These are phyloP conservation scores for Megaleporinus macrocephalus DNA, from an alignment of 2,113 vertebrate species.

Conservation along the genomic window DNA sequence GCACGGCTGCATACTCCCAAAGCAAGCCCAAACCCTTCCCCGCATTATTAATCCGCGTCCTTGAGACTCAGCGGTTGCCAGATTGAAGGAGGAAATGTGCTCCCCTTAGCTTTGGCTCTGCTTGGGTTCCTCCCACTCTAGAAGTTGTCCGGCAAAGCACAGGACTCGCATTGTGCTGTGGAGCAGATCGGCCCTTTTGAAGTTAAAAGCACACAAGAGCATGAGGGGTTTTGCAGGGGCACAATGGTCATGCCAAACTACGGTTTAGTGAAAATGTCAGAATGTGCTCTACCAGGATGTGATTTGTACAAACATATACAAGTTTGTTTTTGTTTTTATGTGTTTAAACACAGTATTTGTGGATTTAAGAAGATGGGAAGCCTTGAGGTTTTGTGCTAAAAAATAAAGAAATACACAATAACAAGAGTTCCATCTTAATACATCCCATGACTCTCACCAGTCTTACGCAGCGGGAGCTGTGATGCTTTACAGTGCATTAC, in stretches of 20 bases:
- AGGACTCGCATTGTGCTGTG: constrained; percentile 47
- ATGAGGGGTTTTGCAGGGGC: constrained; percentile 43
- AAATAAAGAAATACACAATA: background rate
- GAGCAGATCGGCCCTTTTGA: constrained; percentile 60
- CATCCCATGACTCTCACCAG: background rate
- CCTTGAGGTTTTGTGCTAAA: background rate
- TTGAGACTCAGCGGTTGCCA: constrained; percentile 55
- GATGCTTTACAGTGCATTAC: constrained; percentile 6
- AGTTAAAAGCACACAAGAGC: constrained; percentile 62
- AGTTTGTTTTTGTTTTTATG: background rate
- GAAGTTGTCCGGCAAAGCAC: constrained; percentile 57
- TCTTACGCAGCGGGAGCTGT: too few species aligned
- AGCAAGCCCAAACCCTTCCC: constrained; percentile 6
- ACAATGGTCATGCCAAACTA: constrained; percentile 12
- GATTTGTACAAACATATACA: constrained; percentile 29
- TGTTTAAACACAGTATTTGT: constrained; percentile 12
- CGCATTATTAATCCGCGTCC: constrained; percentile 41
- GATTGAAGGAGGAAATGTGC: constrained; percentile 56
- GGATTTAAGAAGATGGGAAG: background rate
- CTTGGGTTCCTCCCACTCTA: constrained; percentile 49
- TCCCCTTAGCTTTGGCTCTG: constrained; percentile 51
- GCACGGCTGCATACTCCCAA: constrained; percentile 9
- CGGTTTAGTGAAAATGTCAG: constrained; percentile 15
- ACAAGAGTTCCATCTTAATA: background rate
- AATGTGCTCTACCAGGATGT: constrained; percentile 22